These are phyloP conservation scores for Neostethus bicornis DNA, from an alignment of 2,797 vertebrate species.

Conservation along the genomic window DNA sequence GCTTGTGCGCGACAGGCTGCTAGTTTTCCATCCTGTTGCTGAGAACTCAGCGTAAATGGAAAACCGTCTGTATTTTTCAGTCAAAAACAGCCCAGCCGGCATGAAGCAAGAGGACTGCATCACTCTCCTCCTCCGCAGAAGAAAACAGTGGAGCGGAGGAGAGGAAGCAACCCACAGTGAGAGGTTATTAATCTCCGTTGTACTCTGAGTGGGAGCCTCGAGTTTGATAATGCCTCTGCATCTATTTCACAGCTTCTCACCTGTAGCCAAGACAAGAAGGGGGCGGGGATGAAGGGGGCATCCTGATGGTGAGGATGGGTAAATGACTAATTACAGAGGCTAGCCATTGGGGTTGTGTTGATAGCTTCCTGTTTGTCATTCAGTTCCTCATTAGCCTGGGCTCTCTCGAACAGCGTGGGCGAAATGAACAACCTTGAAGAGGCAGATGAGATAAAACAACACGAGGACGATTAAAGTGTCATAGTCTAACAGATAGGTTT, in stretches of 20 bases:
- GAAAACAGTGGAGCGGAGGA: constrained; percentile 42
- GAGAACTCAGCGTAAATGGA: constrained; percentile 7
- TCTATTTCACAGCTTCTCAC: constrained; percentile 55
- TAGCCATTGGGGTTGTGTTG: background rate
- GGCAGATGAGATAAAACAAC: constrained; percentile 56
- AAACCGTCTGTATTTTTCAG: constrained; percentile 13
- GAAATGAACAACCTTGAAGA: constrained; percentile 50
- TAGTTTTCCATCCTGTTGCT: constrained; percentile 19
- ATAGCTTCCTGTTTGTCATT: constrained; percentile 37
- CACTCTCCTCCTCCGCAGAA: constrained; percentile 42
- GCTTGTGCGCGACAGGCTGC: background rate
- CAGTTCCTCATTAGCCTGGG: constrained; percentile 17
- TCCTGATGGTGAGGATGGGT: background rate
- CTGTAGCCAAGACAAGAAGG: constrained; percentile 1
- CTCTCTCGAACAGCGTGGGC: constrained; percentile 19
- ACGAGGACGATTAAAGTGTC: constrained; percentile 59
- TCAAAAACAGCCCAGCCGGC: constrained; percentile 12
- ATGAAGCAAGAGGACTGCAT: constrained; percentile 36
- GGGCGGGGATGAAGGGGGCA: background rate
- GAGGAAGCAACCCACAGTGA: constrained; percentile 56
- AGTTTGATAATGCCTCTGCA: constrained; percentile 49
- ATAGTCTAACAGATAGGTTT: constrained; percentile 52
- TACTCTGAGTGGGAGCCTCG: constrained; percentile 46
- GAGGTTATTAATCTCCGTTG: constrained; percentile 73
- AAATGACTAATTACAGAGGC: constrained; percentile 27